These are phyloP conservation scores for Drosophila watanabei DNA, from an alignment of 1,140 invertebrate species.

Conservation along the genomic window DNA sequence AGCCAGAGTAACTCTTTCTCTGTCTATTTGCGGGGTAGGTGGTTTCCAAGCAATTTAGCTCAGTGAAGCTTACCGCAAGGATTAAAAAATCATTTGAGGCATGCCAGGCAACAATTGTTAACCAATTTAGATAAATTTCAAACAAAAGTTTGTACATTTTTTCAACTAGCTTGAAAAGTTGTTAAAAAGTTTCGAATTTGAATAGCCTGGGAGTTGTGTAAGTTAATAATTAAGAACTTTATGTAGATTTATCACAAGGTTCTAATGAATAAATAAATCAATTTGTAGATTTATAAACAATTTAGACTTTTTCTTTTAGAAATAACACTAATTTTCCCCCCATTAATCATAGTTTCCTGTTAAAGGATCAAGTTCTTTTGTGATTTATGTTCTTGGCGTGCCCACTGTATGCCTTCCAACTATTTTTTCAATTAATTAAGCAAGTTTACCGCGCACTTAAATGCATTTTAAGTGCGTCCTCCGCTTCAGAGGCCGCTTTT, in stretches of 20 bases:
- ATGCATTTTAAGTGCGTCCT: conserved; percentile 70
- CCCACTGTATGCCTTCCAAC: conserved; percentile 25
- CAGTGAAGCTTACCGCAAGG: conserved; percentile 13
- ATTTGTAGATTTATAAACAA: not conserved
- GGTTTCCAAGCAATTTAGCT: conserved; percentile 44
- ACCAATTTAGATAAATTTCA: conserved; percentile 4
- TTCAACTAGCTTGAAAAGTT: conserved; percentile 5
- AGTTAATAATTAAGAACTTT: not conserved
- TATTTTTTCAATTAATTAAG: conserved; percentile 82
- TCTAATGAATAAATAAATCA: not conserved
- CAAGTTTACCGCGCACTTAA: conserved; percentile 70
- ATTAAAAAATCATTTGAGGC: conserved; percentile 38
- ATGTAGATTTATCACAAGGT: not conserved
- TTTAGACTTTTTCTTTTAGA: not conserved
- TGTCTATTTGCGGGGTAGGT: conserved; percentile 10
- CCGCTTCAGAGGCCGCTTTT: conserved; percentile 43
- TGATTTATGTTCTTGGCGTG: not conserved
- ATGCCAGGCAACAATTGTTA: conserved; percentile 7
- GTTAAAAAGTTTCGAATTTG: not conserved
- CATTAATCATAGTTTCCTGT: not conserved
- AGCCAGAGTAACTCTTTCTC: conserved; percentile 16
- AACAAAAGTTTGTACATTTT: not conserved
- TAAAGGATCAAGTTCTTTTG: not conserved
- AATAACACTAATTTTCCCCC: too few relatives aligned
- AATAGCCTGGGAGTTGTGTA: not conserved